Evolutionary conservation across 2,797 vertebrate genomes (phyloP), one percentile per base, ranked within the genome.

Genomic region (Megalops cyprinoides): DNA sequence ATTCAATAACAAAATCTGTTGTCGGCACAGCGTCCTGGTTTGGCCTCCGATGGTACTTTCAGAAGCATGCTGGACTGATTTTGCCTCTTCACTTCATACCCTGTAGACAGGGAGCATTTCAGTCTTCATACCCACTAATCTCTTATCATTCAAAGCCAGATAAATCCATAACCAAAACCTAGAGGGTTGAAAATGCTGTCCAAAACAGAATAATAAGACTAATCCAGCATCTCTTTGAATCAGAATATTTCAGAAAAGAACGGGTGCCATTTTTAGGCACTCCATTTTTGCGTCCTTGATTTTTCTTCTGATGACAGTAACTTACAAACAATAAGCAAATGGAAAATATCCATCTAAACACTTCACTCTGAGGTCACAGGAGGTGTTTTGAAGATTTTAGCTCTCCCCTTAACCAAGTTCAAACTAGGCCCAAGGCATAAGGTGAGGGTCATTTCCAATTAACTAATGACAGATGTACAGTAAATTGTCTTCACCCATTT

Each of bases 1-100:
- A 69, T 39, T 12, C 34, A 69, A 20, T 18, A 42, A 31, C 34
- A 39, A 39, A 39, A 69, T 69, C 65, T 39, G 65, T 69, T 34
- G 39, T 31, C 15, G 39, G 65, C 14, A 31, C 65, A 65, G 62
- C 37, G 31, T 90, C 86, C 67, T 87, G 88, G 87, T 82, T 48
- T 90, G 89, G 91, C 90, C 90, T 89, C 88, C 82, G 82, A 88
- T 84, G 84, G 89, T 88, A 87, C 84, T 87, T 83, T 87, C 82
- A 85, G 87, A 89, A 87, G 87, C 85, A 87, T 60, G 85, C 78
- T 83, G 78, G 87, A 89, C 37, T 86, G 86, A 53, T 85, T 85
- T 86, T 91, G 88, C 81, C 82, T 86, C 90, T 92, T 86, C 84
- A 77, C 75, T 81, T 83, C 89, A 84, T 86, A 86, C 79, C 88